These are phyloP conservation scores for Troides oblongomaculatus DNA, from an alignment of 2,888 invertebrate species.

Conservation along the genomic window DNA sequence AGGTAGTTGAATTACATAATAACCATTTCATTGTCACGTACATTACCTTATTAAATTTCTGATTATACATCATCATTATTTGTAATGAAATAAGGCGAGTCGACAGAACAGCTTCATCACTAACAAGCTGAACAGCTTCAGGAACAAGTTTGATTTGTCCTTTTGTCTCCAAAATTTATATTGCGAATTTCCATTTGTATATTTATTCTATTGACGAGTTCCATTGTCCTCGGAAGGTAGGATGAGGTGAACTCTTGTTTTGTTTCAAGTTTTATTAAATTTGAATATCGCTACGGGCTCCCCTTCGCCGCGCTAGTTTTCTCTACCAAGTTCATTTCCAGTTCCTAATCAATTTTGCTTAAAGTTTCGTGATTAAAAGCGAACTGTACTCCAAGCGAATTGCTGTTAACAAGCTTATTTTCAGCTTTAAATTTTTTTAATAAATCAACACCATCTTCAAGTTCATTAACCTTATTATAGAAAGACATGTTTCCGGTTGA, in stretches of 20 bases:
- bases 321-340: conserved; percentile 18
- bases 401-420: not conserved
- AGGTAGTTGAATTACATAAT: too few relatives aligned
- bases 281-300: conserved; percentile 13
- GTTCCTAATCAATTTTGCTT: conserved; percentile 25
- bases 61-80: not conserved
- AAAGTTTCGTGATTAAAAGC: conserved; percentile 25
- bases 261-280: conserved; percentile 17
- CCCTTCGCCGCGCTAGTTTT: conserved; percentile 7
- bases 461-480: not conserved
- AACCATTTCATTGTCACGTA: too few relatives aligned
- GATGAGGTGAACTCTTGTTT: conserved; percentile 13
- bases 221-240: conserved; percentile 19
- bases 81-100: not conserved
- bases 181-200: conserved; percentile 13
- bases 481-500: not conserved
- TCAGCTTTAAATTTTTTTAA: not conserved
- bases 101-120: not conserved
- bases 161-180: conserved; percentile 7
- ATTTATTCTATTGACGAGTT: conserved; percentile 19
- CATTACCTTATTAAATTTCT: too few relatives aligned
- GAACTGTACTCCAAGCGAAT: not conserved
- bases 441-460: not conserved
- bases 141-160: not conserved
- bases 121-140: not conserved